Conservation (phyloP, 2,888 invertebrate genomes). For the Drosophila pseudotakahashii region DNA sequence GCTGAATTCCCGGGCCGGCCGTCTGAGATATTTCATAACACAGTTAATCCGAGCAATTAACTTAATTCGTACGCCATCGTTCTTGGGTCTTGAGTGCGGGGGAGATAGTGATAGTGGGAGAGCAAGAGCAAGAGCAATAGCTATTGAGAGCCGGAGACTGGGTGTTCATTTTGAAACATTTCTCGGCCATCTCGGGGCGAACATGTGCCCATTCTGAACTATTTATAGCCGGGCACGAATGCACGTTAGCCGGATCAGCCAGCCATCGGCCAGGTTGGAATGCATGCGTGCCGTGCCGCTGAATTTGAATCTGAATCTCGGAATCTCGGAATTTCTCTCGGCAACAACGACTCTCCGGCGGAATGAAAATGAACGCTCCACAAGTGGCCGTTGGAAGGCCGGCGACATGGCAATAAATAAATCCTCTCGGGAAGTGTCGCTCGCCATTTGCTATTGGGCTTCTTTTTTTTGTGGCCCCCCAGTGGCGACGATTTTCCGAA, state of each 20-base stretch:
- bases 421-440: conserved; percentile 43
- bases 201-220: conserved; percentile 77
- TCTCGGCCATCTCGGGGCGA: conserved; percentile 43
- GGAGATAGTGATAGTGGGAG: conserved; percentile 7
- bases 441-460: conserved; percentile 30
- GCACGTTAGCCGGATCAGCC: conserved; percentile 53
- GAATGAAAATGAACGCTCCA: conserved; percentile 76
- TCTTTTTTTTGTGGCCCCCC: conserved; percentile 26
- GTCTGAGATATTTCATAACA: conserved; percentile 63
- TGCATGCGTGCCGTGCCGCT: conserved; percentile 54
- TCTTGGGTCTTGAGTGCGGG: conserved; percentile 28
- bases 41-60: conserved; percentile 75
- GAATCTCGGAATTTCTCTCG: neutral
- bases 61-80: conserved; percentile 60
- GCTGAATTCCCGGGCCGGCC: conserved; percentile 24
- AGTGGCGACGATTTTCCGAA: conserved; percentile 52
- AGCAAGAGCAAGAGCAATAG: too few relatives aligned
- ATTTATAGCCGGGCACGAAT: conserved; percentile 70
- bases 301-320: conserved; percentile 13
- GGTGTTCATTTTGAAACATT: conserved; percentile 43
- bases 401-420: conserved; percentile 20
- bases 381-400: conserved; percentile 78
- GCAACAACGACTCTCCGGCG: neutral
- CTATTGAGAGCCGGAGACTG: conserved; percentile 8
- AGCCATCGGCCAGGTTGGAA: conserved; percentile 54